phyloP scores from a whole-genome alignment of 2,888 invertebrate species.

The Apodemia mormo region DNA sequence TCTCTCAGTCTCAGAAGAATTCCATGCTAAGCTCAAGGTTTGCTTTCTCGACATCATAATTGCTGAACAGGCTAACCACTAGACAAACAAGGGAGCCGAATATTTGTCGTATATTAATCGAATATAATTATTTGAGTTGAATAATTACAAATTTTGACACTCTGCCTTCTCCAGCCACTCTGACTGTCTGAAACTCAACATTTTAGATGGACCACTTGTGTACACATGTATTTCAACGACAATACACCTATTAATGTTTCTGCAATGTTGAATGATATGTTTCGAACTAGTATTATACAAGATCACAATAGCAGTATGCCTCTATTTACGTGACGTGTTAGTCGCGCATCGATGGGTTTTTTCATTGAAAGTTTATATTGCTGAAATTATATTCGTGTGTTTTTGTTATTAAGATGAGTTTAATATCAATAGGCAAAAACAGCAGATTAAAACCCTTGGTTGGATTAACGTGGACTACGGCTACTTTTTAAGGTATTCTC shows the following conservation, averaged over 20 bases:
- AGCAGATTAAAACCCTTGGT: too few relatives aligned
- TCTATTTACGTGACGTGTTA: slow-evolving; percentile 35
- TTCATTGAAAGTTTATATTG: neutral
- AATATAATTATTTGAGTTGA: too few relatives aligned
- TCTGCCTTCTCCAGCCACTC: neutral
- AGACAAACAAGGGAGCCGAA: too few relatives aligned
- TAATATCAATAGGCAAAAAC: too few relatives aligned
- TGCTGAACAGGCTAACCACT: too few relatives aligned
- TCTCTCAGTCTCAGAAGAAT: too few relatives aligned
- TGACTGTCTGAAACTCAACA: neutral
- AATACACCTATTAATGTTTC: slow-evolving; percentile 38
- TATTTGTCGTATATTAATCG: too few relatives aligned
- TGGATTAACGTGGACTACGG: too few relatives aligned
- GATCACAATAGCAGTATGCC: slow-evolving; percentile 34
- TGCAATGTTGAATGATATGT: slow-evolving; percentile 35
- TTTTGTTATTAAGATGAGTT: neutral
- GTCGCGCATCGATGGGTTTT: slow-evolving; percentile 31
- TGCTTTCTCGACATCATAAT: too few relatives aligned
- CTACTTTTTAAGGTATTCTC: too few relatives aligned
- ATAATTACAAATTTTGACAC: too few relatives aligned
- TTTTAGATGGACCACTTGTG: slow-evolving; percentile 33
- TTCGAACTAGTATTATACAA: slow-evolving; percentile 28
- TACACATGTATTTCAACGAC: slow-evolving; percentile 32
- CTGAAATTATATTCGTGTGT: neutral
- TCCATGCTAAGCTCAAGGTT: too few relatives aligned